Evolutionary conservation across 2,113 vertebrate genomes (phyloP).

Genomic region (Ailurus styani): DNA sequence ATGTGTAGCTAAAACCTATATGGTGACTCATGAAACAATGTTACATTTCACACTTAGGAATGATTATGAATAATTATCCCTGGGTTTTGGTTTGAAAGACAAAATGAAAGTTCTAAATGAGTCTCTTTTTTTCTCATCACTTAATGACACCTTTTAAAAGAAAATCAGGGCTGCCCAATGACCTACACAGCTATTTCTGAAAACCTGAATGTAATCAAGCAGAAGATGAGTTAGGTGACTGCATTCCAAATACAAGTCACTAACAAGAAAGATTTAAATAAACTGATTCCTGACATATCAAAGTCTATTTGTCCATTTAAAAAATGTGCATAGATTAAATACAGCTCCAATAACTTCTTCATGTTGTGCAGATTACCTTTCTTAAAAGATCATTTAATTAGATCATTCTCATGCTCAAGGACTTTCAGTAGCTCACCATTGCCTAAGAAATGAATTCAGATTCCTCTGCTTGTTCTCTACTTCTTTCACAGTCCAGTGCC

Average conservation of each 20-base stretch:
- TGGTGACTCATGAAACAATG: constrained; percentile 39
- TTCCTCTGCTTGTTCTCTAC: not conserved
- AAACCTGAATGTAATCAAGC: not conserved
- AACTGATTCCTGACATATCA: not conserved
- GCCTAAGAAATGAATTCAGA: not conserved
- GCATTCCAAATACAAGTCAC: constrained; percentile 4
- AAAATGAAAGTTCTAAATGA: constrained; percentile 33
- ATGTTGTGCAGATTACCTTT: not conserved
- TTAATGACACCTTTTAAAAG: constrained; percentile 17
- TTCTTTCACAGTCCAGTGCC: not conserved
- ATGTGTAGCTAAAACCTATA: constrained; percentile 45
- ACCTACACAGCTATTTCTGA: constrained; percentile 35
- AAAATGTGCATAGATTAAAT: not conserved
- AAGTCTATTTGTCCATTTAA: not conserved
- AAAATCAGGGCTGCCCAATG: not conserved
- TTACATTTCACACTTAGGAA: constrained; percentile 35
- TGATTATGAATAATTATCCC: constrained; percentile 46
- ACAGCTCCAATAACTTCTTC: not conserved
- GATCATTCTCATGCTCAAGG: not conserved
- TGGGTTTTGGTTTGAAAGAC: not conserved
- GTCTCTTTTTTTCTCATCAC: not conserved
- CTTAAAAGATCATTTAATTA: not conserved
- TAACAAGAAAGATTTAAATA: not conserved
- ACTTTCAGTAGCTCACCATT: not conserved
- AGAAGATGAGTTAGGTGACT: not conserved